Base-by-base conservation (phyloP, 2,888 invertebrate genomes). In the Tipula confusa region DNA sequence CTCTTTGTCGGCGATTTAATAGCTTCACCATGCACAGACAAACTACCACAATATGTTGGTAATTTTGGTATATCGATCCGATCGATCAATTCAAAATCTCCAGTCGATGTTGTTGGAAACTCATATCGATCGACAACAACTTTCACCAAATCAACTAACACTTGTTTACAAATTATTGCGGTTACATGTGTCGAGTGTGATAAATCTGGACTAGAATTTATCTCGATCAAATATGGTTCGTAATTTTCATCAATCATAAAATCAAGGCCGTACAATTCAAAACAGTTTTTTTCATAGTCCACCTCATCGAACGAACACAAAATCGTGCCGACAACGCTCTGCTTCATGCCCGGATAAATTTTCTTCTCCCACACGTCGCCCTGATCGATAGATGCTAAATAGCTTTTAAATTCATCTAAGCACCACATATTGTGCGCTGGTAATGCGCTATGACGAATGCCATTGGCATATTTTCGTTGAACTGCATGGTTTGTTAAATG, bases 181-280 rank as follows among this genome's bases (percentile, higher is more conserved):
- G 97, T 98, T 11, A 97, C 93, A 84, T 93, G 92, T 0, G 97
- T 97, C 29, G 96, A 96, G 28, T 93, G 91, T 84, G 92, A 91
- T 89, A 98, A 92, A 89, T 96, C 95, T 0, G 97, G 97, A 87
- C 94, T 94, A 1, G 96, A 95, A 90, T 98, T 98, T 85, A 98
- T 97, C 91, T 98, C 98, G 86, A 98, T 95, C 84, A 98, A 90
- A 94, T 97, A 97, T 0, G 97, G 97, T 85, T 93, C 92, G 86
- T 93, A 95, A 86, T 96, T 94, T 87, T 96, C 94, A 84, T 95
- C 95, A 43, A 98, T 88, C 91, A 98, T 94, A 88, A 98, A 98
- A 90, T 98, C 98, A 83, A 97, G 97, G 5, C 97, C 98, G 87
- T 96, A 97, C 43, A 97, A 88, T 88, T 98, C 97, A 89, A 97